Evolutionary conservation across 1,140 invertebrate species (phyloP), one percentile per base, ranked within the genome.

Genomic region (Brachionus sp.): DNA sequence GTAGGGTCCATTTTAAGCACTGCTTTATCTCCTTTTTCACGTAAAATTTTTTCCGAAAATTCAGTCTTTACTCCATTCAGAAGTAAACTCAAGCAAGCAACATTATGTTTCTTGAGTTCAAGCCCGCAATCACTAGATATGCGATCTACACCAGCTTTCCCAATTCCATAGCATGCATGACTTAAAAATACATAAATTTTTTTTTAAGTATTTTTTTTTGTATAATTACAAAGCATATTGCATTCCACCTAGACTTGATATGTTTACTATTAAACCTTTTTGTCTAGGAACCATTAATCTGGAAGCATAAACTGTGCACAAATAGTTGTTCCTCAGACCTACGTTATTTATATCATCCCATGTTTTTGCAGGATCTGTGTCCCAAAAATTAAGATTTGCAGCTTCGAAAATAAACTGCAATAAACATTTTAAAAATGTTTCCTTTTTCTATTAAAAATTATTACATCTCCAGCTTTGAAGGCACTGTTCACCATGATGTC

Each of bases 401-500:
- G 85, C 85, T 6, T 86, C 83, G 53, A 85, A 83, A 33, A 89
- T 86, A 0, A 83, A 85, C 85, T 86, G 12, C 16, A 33, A 44
- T 1, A 73, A 39, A 23, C n/a, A 73, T 4, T 16, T 42, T 42
- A 39, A 73, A 42, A 39, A 16, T 25, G 33, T 44, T 62, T 33
- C 12, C 19, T 16, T 53, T 25, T 10, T 19, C 19, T 29, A 5
- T 70, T n/a, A 29, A 73, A 64, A 89, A 87, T 9, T 84, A 3
- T 50, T 75, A 75, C 70, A 46, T 75, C 84, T 13, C 89, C 89
- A 6, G 85, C 90, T 44, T 89, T 86, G 84, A 88, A 90, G 10
- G 90, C 90, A 84, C 90, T 90, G 84, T 90, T 90, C 25, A 90
- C 90, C 10, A 90, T 84, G 75, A 90, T 85, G 83, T 91, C 89